These are phyloP conservation scores for Bugula neritina DNA, from an alignment of 2,888 invertebrate species.

Conservation along the genomic window DNA sequence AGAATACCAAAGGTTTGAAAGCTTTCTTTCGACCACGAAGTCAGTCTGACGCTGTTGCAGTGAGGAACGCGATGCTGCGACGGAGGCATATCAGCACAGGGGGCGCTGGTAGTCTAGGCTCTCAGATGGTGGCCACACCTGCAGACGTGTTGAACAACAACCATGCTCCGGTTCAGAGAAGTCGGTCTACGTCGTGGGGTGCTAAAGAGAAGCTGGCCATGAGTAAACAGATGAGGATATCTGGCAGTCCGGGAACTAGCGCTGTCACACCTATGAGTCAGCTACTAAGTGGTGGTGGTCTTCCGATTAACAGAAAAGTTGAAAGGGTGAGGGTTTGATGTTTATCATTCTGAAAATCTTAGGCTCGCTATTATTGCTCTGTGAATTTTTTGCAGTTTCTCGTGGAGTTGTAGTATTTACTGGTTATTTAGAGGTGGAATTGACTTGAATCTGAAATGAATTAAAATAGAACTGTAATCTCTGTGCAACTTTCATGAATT, in stretches of 20 bases:
- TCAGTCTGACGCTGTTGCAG: slow-evolving; percentile 17
- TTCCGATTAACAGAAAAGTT: slow-evolving; percentile 12
- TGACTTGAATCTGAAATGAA: no score
- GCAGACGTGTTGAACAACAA: slow-evolving; percentile 25
- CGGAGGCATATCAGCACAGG: slow-evolving; percentile 19
- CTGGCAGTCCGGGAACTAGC: slow-evolving; percentile 1
- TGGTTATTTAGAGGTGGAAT: no score
- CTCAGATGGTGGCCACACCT: neutral
- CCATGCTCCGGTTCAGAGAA: slow-evolving; percentile 19
- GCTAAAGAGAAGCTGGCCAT: slow-evolving; percentile 24
- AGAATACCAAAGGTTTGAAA: slow-evolving; percentile 14
- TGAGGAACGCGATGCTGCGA: slow-evolving; percentile 9
- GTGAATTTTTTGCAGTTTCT: no score
- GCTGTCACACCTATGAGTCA: slow-evolving; percentile 19
- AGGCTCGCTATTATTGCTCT: no score
- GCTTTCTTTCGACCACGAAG: slow-evolving; percentile 27
- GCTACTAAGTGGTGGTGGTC: slow-evolving; percentile 4
- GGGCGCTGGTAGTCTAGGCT: neutral
- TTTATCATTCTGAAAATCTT: neutral
- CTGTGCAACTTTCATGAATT: neutral
- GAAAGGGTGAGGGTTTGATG: slow-evolving; percentile 18
- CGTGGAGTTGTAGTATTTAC: no score
- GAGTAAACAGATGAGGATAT: slow-evolving; percentile 8
- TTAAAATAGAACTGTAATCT: no score
- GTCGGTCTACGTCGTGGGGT: slow-evolving; percentile 22